Percentiles rank a stretch among this genome's conserved stretches.
Evolutionary conservation across 2,888 invertebrate genomes (phyloP).

Genomic region (Catocala nupta): DNA sequence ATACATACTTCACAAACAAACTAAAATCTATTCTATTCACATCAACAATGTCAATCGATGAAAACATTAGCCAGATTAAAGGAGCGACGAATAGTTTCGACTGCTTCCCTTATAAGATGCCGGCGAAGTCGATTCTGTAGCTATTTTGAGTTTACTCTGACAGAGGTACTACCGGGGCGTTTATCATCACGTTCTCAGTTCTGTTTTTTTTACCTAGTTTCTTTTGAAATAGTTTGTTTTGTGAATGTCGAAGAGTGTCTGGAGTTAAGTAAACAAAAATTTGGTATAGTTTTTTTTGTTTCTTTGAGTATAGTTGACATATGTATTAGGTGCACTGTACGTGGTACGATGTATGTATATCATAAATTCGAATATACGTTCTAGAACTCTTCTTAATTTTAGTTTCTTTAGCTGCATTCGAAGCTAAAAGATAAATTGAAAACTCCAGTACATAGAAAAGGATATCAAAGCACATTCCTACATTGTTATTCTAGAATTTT

Average conservation of each 20-base stretch:
- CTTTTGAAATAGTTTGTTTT: background rate
- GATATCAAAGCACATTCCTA: too few species aligned
- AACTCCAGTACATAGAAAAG: too few species aligned
- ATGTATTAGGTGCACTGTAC: too few species aligned
- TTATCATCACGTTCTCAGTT: background rate
- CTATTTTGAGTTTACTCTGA: slow-evolving; percentile 7
- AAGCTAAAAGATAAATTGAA: too few species aligned
- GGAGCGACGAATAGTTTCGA: slow-evolving; percentile 1
- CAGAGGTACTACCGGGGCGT: background rate
- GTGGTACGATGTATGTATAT: too few species aligned
- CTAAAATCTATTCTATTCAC: background rate
- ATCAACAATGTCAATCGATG: slow-evolving; percentile 3
- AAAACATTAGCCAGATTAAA: slow-evolving; percentile 15
- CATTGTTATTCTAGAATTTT: too few species aligned
- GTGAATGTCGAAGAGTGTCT: background rate
- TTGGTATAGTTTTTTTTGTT: too few species aligned
- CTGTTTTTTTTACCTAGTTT: slow-evolving; percentile 4
- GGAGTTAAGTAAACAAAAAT: too few species aligned
- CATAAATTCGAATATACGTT: too few species aligned
- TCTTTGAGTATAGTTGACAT: too few species aligned
- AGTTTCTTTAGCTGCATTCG: too few species aligned
- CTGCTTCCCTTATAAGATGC: background rate
- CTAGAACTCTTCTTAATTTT: too few species aligned
- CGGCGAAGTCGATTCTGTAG: background rate
- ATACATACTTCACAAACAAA: background rate